phyloP scores from a whole-genome alignment of 2,888 invertebrate species.

The Dicranocentrus wangi region DNA sequence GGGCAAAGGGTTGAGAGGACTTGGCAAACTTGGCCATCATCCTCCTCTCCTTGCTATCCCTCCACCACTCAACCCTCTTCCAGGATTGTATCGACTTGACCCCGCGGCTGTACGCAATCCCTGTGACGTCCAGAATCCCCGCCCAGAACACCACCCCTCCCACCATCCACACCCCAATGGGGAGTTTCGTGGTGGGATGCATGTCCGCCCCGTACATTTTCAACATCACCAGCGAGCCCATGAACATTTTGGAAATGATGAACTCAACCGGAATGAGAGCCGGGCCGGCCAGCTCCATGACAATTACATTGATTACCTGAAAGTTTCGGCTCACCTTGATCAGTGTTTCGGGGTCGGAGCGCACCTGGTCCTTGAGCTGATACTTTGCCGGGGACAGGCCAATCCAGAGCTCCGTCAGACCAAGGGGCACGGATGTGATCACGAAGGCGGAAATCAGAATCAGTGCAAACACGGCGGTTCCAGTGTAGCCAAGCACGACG shows the following conservation, averaged over 20 bases:
- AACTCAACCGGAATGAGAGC: background rate
- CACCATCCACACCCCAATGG: background rate
- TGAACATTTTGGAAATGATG: too few relatives aligned
- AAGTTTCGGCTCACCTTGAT: background rate
- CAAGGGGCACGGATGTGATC: background rate
- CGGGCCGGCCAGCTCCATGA: background rate
- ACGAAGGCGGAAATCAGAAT: background rate
- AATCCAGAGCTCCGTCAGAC: background rate
- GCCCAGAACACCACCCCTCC: background rate
- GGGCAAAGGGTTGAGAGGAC: background rate
- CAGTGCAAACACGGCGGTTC: background rate
- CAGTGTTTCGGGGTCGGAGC: background rate
- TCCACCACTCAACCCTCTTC: conserved; percentile 6
- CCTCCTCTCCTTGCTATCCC: background rate
- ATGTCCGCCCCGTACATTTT: background rate
- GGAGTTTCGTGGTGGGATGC: background rate
- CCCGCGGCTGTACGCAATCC: background rate
- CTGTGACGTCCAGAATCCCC: background rate
- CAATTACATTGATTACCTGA: background rate
- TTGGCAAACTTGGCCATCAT: conserved; percentile 9
- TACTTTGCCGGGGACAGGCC: background rate
- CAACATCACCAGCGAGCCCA: too few relatives aligned
- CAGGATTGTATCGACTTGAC: background rate
- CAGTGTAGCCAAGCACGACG: too few relatives aligned
- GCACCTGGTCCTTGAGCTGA: background rate